These are phyloP conservation scores for Paragorgia papillata DNA, from an alignment of 92 coral and sea anemone genomes.

Conservation along the genomic window DNA sequence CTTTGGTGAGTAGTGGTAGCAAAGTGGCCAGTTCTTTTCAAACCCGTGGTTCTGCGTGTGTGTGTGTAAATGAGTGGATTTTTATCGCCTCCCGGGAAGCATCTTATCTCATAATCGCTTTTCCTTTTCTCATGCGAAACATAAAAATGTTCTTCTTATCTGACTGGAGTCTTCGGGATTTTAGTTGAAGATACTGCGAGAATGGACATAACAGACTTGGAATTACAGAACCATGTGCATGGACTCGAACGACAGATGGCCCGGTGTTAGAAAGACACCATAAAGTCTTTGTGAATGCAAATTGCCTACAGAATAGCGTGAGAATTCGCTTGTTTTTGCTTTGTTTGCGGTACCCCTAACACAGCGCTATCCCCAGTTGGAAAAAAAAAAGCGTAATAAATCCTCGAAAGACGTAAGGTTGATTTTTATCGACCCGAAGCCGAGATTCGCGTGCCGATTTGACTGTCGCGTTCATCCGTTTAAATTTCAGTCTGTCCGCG, in stretches of 20 bases:
- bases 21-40: no score
- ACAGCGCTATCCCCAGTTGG: no score
- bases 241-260: conserved; percentile 9
- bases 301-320: background rate
- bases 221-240: conserved; percentile 14
- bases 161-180: background rate
- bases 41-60: no score
- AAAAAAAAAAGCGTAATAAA: no score
- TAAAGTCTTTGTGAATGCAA: conserved; percentile 7
- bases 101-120: background rate
- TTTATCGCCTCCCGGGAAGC: background rate
- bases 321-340: background rate
- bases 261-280: background rate
- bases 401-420: no score
- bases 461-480: no score
- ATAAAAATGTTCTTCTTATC: conserved; percentile 17
- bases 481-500: no score
- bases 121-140: background rate
- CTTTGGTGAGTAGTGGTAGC: no score
- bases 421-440: no score
- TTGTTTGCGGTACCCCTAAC: background rate
- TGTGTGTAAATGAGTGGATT: background rate
- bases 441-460: no score
- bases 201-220: background rate
- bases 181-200: background rate